Evolutionary conservation across 2,113 vertebrate species (phyloP).

Genomic region (Pygoscelis adeliae): DNA sequence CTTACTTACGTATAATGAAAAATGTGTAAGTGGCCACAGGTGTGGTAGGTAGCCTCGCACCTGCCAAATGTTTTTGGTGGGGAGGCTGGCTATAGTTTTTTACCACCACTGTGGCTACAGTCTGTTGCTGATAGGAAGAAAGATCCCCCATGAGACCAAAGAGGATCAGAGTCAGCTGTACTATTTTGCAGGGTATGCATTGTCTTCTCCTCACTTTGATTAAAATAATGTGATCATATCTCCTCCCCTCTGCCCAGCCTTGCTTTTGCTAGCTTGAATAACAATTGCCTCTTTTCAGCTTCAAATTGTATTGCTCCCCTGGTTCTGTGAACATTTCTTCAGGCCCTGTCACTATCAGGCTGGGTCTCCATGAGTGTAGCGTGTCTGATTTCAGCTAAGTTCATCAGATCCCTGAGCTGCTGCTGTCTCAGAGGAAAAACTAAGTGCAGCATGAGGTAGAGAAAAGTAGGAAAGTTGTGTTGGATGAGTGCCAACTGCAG

Average conservation of each 20-base stretch:
- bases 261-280: neutral
- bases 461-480: neutral
- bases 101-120: neutral
- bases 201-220: neutral
- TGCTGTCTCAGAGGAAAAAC: neutral
- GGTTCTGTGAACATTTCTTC: neutral
- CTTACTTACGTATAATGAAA: neutral
- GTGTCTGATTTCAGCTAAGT: neutral
- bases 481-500: neutral
- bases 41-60: neutral
- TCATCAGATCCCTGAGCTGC: neutral
- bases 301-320: neutral
- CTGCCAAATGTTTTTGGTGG: neutral
- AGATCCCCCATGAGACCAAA: neutral
- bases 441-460: neutral
- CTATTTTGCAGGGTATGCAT: neutral
- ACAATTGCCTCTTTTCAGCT: neutral
- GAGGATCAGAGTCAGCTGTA: neutral
- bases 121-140: neutral
- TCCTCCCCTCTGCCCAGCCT: neutral
- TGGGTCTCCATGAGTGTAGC: neutral
- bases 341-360: neutral
- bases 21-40: neutral
- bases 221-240: neutral
- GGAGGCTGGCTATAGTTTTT: neutral